These are phyloP conservation scores for Microcebus griseorufus DNA, from an alignment of 2,113 vertebrate species.

Conservation along the genomic window DNA sequence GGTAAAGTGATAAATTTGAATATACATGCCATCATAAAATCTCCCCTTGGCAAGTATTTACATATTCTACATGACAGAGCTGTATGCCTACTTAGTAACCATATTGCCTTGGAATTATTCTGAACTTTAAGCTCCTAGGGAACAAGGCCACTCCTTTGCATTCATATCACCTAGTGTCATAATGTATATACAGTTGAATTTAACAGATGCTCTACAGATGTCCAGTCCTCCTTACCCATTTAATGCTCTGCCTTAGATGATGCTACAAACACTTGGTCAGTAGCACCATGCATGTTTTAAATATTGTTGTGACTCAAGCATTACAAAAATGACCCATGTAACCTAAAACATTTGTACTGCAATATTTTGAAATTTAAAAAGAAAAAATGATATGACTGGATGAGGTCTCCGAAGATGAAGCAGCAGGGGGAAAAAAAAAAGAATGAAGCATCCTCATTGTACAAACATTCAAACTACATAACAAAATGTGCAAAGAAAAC, in stretches of 20 bases:
- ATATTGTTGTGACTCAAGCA: background rate
- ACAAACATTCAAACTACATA: background rate
- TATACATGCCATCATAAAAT: background rate
- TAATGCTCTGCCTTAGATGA: background rate
- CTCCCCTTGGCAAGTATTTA: background rate
- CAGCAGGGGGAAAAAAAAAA: background rate
- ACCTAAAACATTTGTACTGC: no score
- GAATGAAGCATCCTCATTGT: background rate
- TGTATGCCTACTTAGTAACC: background rate
- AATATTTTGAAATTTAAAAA: no score
- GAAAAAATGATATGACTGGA: no score
- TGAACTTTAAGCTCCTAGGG: background rate
- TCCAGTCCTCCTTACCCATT: background rate
- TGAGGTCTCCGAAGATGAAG: no score
- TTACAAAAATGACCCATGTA: no score
- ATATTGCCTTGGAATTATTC: background rate
- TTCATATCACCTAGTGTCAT: background rate
- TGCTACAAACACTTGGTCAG: background rate
- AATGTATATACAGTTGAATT: background rate
- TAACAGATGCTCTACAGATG: background rate
- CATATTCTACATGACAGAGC: background rate
- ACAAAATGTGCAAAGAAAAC: constrained; percentile 18
- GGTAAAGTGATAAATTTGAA: background rate
- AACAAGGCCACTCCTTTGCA: background rate
- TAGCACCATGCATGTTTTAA: background rate